Base-by-base conservation (phyloP, 2,113 vertebrate species). In the Hippocampus zosterae region DNA sequence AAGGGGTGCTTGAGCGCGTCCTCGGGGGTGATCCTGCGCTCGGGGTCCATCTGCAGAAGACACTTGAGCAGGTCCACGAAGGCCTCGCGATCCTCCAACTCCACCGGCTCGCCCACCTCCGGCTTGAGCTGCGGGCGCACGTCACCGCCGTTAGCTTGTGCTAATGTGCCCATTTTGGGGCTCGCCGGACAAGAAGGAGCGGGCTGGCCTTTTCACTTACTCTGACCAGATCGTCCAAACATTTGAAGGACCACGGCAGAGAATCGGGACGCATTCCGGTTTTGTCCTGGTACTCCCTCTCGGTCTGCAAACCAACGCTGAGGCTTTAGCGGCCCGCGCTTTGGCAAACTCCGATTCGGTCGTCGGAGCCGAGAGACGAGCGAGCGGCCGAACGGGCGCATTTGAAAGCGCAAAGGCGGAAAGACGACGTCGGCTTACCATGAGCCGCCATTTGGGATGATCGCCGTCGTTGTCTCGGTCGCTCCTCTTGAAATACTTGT, bases 21-120 rank as follows among this genome's bases (percentile, higher is more conserved):
- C 63, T 65, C 42, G 15, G 63, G 63, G 63, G 63, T 65, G 63
- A 65, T 65, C 63, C 63, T 65, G 41, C 6, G 63, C 5, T 65
- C 23, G 42, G 63, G 63, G 42, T 65, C 63, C 63, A 65, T 65
- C 2, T 65, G 63, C 23, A 65, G 63, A 18, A 65, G 63, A 46
- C 42, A 46, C 63, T 46, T 48, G 63, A 65, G 63, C 42, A 65
- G 63, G 63, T 65, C 63, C 23, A 65, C 63, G 18, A 65, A 65
- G n/a, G 63, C 63, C n/a, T 48, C 18, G 6, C 63, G 63, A 18
- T 65, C 63, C 23, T 65, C 63, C 41, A 46, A 16, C 63, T 65
- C 63, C 3, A 27, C 1, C 12, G 63, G 13, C 13, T 65, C 63
- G n/a, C 42, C 25, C 3, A 44, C 42, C 5, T 65, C 41, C 7